phyloP scores from a whole-genome alignment of 2,888 invertebrate genomes.

The Phortica magna region DNA sequence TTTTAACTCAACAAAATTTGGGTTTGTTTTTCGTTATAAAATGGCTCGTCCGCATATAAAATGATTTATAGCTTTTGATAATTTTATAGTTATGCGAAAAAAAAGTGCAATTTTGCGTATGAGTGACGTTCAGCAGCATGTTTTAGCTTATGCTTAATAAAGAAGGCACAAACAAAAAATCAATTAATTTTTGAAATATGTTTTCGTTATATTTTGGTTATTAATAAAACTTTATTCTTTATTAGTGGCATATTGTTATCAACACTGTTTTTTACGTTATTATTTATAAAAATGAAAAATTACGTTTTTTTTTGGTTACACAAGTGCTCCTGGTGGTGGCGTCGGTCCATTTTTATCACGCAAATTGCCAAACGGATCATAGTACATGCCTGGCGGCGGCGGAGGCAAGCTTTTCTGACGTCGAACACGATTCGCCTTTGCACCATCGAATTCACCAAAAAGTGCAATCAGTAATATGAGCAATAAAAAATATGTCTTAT shows the following conservation, averaged over 20 bases:
- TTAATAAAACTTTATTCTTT: neutral
- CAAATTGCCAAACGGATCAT: too few relatives aligned
- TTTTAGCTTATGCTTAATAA: neutral
- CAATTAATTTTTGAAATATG: neutral
- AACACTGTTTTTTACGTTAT: neutral
- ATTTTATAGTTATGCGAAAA: neutral
- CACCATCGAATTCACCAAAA: too few relatives aligned
- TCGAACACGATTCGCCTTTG: too few relatives aligned
- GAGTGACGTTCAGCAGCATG: neutral
- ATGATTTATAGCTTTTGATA: neutral
- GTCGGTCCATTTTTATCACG: too few relatives aligned
- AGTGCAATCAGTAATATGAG: too few relatives aligned
- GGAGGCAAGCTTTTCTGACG: too few relatives aligned
- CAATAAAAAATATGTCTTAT: too few relatives aligned
- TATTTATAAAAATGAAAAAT: neutral
- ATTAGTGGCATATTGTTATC: neutral
- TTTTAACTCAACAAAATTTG: neutral
- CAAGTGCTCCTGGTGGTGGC: neutral
- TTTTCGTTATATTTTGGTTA: neutral
- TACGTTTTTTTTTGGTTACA: neutral
- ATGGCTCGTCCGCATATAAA: neutral
- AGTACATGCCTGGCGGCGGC: too few relatives aligned
- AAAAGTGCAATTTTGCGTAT: neutral
- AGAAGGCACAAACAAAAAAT: neutral
- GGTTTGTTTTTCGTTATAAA: neutral